Evolutionary conservation across 1,140 invertebrate species (phyloP), one percentile per base, ranked within the genome.

Genomic region (Drosophila murphyi): DNA sequence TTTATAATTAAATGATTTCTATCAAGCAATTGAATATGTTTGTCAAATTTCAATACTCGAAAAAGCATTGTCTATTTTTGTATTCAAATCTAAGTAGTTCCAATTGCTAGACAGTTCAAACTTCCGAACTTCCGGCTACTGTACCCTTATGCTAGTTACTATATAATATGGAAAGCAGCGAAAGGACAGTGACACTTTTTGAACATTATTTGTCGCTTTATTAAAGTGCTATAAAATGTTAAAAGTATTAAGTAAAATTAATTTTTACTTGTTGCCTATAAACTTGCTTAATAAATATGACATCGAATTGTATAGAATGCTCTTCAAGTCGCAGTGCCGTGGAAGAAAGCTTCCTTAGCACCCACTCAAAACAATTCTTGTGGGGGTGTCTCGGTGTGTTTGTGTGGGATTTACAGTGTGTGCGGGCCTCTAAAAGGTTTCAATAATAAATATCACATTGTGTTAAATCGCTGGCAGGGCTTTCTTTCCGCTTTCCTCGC

Each of bases 361-460:
- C 34, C 59, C 73, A 82, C 57, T 79, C 65, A 54, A 69, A 89
- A 89, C 85, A 89, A 89, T 90, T 90, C 67, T 55, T 75, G 78
- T 90, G 85, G 86, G 87, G 65, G 51, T 88, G 70, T 73, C 54
- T 67, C 80, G 79, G 80, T 79, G 67, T 60, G 34, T 56, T 28
- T 41, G 35, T 48, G 64, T 12, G 45, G 10, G 7, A 28, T 45
- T 65, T 80, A 65, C 59, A 59, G 43, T 69, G 67, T 80, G 74
- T 76, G 71, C 52, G 59, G 64, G 76, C 56, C 39, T 51, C 81
- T 67, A 78, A 80, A 83, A 77, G 85, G 78, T 85, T 89, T 89
- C 86, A 85, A 89, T 89, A 89, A 89, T 89, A 89, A 89, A 89
- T 89, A 89, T 89, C 85, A 89, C 85, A 89, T 79, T 89, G 78